A percentile compares a stretch with the other conserved stretches of the same genome.
These are phyloP conservation scores for Paradoxurus hermaphroditus DNA, from an alignment of 2,113 vertebrate genomes.

Conservation along the genomic window DNA sequence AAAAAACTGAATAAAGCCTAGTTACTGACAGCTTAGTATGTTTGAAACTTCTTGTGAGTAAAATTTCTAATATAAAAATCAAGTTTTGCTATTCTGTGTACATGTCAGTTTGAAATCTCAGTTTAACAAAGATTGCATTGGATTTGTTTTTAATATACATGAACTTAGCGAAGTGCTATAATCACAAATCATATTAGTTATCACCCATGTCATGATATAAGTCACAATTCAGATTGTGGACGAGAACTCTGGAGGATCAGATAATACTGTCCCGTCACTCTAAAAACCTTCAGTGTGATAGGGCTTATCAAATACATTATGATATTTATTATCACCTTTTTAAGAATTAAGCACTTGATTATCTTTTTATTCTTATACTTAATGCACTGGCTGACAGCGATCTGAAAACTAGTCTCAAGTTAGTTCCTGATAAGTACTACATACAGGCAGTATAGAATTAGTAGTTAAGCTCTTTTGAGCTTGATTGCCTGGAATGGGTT, in stretches of 20 bases:
- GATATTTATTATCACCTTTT: not conserved
- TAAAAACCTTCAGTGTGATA: conserved; percentile 34
- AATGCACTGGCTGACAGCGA: not conserved
- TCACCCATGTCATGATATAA: not conserved
- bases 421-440: not conserved
- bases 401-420: conserved; percentile 14
- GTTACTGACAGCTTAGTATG: not conserved
- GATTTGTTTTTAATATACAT: not conserved
- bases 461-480: not conserved
- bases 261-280: conserved; percentile 7
- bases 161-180: not conserved
- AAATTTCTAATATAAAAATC: conserved; percentile 18
- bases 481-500: conserved; percentile 23
- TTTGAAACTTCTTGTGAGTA: conserved; percentile 25
- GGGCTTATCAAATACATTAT: not conserved
- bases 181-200: not conserved
- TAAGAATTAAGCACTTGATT: conserved; percentile 29
- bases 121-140: not conserved
- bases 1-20: conserved; percentile 5
- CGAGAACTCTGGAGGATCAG: not conserved
- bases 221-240: conserved; percentile 24
- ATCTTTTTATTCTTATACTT: conserved; percentile 3
- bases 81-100: not conserved
- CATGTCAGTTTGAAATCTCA: conserved; percentile 8
- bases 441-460: not conserved